Evolutionary conservation across 2,797 vertebrate genomes (phyloP).

Genomic region (Amazona finschi): DNA sequence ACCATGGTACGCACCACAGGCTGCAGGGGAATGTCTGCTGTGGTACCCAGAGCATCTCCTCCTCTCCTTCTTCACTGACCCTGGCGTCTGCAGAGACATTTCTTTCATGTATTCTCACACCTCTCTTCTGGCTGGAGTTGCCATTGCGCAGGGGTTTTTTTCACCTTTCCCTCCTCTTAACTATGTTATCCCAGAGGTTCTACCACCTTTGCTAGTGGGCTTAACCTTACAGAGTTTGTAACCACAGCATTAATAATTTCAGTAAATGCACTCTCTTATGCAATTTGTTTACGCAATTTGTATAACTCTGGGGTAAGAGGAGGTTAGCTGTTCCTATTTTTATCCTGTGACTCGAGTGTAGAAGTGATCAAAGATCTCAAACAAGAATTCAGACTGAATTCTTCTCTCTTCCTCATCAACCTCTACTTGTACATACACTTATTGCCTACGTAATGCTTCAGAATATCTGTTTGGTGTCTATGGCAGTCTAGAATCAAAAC

Average conservation of each 20-base stretch:
- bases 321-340: not conserved
- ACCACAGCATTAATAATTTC: not conserved
- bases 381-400: not conserved
- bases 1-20: accelerated
- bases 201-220: too few species aligned
- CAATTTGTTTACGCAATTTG: not conserved
- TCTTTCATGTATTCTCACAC: not conserved
- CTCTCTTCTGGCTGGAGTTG: not conserved
- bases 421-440: not conserved
- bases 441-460: not conserved
- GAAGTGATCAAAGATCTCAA: not conserved
- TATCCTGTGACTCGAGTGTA: not conserved
- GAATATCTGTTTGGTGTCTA: not conserved
- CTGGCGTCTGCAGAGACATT: not conserved
- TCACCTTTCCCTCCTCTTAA: not conserved
- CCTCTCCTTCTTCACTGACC: not conserved
- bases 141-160: accelerated
- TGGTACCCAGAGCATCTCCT: accelerated
- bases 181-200: not conserved
- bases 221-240: not conserved
- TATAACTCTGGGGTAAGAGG: not conserved
- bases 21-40: not conserved
- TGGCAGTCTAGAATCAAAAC: not conserved
- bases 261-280: not conserved
- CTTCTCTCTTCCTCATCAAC: not conserved